These are phyloP conservation scores for Pantherophis alleghaniensis DNA, from an alignment of 2,797 vertebrate species.

Conservation along the genomic window DNA sequence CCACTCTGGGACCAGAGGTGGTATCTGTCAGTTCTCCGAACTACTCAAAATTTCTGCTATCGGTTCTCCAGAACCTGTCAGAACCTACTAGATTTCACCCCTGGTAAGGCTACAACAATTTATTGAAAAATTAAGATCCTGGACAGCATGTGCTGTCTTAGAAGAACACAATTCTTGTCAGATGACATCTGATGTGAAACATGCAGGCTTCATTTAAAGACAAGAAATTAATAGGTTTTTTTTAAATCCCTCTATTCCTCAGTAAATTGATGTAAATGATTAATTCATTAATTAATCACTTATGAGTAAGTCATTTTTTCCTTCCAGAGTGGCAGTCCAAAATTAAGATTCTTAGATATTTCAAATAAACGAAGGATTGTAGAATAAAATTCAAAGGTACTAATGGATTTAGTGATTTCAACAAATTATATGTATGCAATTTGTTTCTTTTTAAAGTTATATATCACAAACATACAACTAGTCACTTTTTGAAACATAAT, in stretches of 20 bases:
- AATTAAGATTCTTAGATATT: background rate
- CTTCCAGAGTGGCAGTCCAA: background rate
- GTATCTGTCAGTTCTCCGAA: no score
- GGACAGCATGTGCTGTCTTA: background rate
- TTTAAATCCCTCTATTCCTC: background rate
- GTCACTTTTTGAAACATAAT: background rate
- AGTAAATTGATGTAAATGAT: background rate
- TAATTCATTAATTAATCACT: background rate
- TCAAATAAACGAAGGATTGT: background rate
- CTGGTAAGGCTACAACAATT: constrained; percentile 14
- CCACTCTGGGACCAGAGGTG: no score
- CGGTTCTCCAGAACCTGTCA: no score
- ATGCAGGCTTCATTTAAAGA: background rate
- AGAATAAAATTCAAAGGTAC: background rate
- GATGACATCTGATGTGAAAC: background rate
- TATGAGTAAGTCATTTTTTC: background rate
- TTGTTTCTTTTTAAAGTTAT: background rate
- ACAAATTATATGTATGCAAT: background rate
- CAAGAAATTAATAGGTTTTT: background rate
- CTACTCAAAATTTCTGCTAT: no score
- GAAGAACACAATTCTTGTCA: background rate
- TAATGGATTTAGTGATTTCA: background rate
- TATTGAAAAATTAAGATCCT: background rate
- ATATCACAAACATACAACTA: background rate
- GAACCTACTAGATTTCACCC: no score